Conservation (phyloP, 2,113 vertebrate genomes). For the Stigmatopora argus region DNA sequence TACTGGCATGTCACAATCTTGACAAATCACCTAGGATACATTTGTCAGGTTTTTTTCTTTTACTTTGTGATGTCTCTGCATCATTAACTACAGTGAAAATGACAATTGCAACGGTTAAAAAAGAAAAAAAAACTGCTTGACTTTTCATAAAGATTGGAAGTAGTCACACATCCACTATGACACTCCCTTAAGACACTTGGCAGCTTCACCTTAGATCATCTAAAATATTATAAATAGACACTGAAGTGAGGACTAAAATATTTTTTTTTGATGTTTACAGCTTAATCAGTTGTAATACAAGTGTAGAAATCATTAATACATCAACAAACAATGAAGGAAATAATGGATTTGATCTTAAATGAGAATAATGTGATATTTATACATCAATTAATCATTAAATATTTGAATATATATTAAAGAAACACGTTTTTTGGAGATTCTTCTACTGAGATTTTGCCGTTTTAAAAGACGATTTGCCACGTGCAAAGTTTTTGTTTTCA, state of each 20-base stretch:
- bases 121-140: conserved; percentile 13
- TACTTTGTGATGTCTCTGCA: conserved; percentile 24
- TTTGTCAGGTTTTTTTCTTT: conserved; percentile 13
- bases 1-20: conserved; percentile 38
- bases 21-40: conserved; percentile 48
- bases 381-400: no score
- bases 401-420: no score
- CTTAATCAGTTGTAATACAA: conserved; percentile 10
- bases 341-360: not conserved
- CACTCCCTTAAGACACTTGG: conserved; percentile 12
- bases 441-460: no score
- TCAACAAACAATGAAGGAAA: not conserved
- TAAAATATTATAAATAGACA: conserved; percentile 36
- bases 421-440: no score
- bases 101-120: conserved; percentile 33
- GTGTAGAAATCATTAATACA: conserved; percentile 6
- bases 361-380: no score
- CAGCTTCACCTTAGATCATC: conserved; percentile 17
- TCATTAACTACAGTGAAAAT: conserved; percentile 41
- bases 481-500: conserved; percentile 27
- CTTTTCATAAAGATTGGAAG: conserved; percentile 43
- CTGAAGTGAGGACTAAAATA: conserved; percentile 3
- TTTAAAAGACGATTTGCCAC: no score
- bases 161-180: conserved; percentile 5
- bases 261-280: conserved; percentile 12